A percentile compares a stretch with the other conserved stretches of the same genome.
phyloP scores from a whole-genome alignment of 2,113 vertebrate genomes.

The Labeo catla region DNA sequence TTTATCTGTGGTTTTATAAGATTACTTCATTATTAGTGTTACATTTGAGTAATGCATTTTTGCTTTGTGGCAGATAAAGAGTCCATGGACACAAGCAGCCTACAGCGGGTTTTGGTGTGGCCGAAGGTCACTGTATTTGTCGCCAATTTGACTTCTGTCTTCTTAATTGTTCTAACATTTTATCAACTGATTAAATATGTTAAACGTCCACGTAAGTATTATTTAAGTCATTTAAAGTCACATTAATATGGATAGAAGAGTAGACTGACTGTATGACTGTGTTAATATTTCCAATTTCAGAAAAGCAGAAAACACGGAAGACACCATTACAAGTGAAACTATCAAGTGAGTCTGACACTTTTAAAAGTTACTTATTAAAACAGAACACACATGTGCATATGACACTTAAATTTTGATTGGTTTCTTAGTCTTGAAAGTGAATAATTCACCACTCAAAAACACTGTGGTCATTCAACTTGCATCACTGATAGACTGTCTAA shows the following conservation, averaged over 20 bases:
- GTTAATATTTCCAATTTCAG: background rate
- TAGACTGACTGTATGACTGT: background rate
- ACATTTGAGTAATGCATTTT: background rate
- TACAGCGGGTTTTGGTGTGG: background rate
- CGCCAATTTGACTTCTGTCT: background rate
- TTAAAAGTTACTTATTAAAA: background rate
- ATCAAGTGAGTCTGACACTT: background rate
- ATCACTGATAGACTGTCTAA: too few species aligned
- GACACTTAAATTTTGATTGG: too few species aligned
- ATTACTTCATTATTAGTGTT: background rate
- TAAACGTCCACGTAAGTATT: background rate
- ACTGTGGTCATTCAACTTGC: too few species aligned
- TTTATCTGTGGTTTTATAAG: background rate
- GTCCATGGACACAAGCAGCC: too few species aligned
- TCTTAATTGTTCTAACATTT: background rate
- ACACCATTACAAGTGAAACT: background rate
- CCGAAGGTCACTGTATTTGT: rapidly evolving
- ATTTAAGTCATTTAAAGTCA: background rate
- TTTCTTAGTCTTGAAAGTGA: background rate
- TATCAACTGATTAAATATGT: rapidly evolving
- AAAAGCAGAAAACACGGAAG: background rate
- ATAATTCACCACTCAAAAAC: background rate
- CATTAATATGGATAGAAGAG: background rate
- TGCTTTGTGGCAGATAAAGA: background rate
- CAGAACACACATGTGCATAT: background rate